These are phyloP conservation scores for Planococcus citri DNA, from an alignment of 1,140 invertebrate genomes.

Conservation along the genomic window DNA sequence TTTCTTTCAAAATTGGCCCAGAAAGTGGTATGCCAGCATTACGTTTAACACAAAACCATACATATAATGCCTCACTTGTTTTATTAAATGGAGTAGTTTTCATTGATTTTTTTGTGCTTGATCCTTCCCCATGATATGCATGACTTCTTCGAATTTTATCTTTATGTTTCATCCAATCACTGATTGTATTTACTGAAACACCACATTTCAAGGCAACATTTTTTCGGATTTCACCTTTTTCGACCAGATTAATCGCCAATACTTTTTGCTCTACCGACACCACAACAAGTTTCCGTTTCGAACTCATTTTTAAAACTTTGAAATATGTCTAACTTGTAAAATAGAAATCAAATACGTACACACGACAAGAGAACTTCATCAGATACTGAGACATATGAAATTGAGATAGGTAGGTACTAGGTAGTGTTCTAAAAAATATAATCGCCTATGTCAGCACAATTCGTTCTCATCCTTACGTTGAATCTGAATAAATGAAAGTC, in stretches of 20 bases:
- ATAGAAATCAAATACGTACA: too few species aligned
- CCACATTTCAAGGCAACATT: neutral
- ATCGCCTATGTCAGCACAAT: too few species aligned
- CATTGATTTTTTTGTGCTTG: neutral
- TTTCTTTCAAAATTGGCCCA: constrained; percentile 4
- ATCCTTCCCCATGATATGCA: neutral
- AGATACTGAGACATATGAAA: too few species aligned
- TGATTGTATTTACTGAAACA: neutral
- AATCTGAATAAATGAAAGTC: too few species aligned
- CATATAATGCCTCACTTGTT: constrained; percentile 11
- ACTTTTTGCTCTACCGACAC: neutral
- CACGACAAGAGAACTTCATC: too few species aligned
- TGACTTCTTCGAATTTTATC: neutral
- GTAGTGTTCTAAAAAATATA: too few species aligned
- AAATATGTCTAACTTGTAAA: too few species aligned
- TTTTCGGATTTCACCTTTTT: neutral
- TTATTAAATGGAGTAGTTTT: neutral
- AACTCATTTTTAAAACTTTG: too few species aligned
- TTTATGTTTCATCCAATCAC: neutral
- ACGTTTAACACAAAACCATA: constrained; percentile 8
- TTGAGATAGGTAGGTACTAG: too few species aligned
- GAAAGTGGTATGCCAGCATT: neutral
- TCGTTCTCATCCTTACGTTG: too few species aligned
- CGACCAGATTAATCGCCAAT: neutral
- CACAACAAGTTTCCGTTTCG: neutral